These are phyloP conservation scores for Aleiodes sp. DNA, from an alignment of 1,140 invertebrate genomes.

Conservation along the genomic window DNA sequence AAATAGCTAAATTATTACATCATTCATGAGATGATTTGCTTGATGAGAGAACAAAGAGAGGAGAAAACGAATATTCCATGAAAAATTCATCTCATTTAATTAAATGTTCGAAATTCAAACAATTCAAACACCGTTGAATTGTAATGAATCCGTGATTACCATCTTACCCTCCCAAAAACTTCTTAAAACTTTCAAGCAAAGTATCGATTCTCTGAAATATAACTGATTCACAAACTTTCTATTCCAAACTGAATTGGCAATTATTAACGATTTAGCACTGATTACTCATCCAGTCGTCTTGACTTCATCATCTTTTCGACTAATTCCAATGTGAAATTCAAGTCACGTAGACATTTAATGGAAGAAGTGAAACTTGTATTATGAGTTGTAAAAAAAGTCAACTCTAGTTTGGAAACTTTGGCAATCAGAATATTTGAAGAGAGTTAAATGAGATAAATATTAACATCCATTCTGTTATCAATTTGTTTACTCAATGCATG, in stretches of 20 bases:
- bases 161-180: not conserved
- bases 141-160: not conserved
- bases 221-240: not conserved
- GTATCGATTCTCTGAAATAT: not conserved
- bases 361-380: not conserved
- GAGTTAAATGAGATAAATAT: not conserved
- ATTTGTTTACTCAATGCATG: not conserved
- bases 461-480: not conserved
- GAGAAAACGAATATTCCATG: too few relatives aligned
- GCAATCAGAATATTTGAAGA: not conserved
- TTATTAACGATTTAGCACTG: constrained; percentile 3
- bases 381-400: not conserved
- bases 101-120: too few relatives aligned
- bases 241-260: not conserved
- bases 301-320: not conserved
- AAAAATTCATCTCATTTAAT: too few relatives aligned
- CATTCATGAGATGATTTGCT: too few relatives aligned
- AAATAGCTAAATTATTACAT: too few relatives aligned
- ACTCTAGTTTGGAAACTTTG: not conserved
- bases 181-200: not conserved
- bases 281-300: not conserved
- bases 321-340: not conserved
- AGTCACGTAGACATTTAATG: not conserved
- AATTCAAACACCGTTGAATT: not conserved
- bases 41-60: too few relatives aligned